Evolutionary conservation across 2,113 vertebrate genomes (phyloP).

Genomic region (Cyanocitta stelleri): DNA sequence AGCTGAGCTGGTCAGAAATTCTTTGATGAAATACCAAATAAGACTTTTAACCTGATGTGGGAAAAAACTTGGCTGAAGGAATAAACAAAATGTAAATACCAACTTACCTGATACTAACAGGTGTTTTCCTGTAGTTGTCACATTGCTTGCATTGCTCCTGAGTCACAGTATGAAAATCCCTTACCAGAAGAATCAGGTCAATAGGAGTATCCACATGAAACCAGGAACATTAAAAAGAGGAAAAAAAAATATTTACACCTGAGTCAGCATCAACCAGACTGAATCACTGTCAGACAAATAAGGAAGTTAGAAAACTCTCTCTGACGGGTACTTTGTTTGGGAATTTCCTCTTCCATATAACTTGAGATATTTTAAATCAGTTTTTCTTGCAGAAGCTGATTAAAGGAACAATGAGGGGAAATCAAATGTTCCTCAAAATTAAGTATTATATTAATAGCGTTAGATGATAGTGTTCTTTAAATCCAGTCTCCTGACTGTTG

Average conservation of each 20-base stretch:
- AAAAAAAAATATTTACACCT: not conserved
- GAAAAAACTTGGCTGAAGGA: not conserved
- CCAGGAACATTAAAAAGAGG: not conserved
- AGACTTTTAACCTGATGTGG: not conserved
- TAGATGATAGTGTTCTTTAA: not conserved
- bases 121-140: not conserved
- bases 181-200: not conserved
- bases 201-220: not conserved
- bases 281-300: slow-evolving; percentile 26
- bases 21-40: not conserved
- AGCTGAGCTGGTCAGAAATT: not conserved
- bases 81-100: not conserved
- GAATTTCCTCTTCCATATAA: not conserved
- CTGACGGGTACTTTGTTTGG: not conserved
- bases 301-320: not conserved
- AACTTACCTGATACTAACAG: not conserved
- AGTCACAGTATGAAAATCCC: not conserved
- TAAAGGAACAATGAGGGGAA: not conserved
- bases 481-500: not conserved
- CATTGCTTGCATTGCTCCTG: not conserved
- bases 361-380: not conserved
- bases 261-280: not conserved
- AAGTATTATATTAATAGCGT: not conserved
- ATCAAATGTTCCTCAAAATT: not conserved
- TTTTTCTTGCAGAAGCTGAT: not conserved